Evolutionary conservation across 2,113 vertebrate species (phyloP).

Genomic region (Notothenia coriiceps): DNA sequence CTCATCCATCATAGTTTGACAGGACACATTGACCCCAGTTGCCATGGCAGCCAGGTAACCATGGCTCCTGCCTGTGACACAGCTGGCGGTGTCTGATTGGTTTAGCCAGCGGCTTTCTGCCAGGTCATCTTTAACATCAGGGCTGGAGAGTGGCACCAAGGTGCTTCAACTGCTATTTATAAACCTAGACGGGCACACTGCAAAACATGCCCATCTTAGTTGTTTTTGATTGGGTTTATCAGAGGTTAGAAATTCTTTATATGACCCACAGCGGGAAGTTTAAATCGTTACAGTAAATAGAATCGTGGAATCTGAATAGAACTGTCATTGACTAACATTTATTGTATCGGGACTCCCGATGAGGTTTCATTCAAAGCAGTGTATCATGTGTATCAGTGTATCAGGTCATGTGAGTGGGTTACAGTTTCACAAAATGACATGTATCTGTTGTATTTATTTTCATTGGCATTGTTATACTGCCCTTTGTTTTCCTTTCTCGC

Average conservation of each 20-base stretch:
- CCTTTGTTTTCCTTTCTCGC: neutral
- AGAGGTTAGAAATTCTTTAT: too few species aligned
- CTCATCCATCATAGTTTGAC: conserved; percentile 70
- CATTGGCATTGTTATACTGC: neutral
- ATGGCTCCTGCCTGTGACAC: conserved; percentile 70
- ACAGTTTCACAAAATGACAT: neutral
- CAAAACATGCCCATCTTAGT: conserved; percentile 14
- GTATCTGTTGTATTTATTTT: neutral
- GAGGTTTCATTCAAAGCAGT: neutral
- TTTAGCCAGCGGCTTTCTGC: conserved; percentile 56
- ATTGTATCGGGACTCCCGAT: neutral
- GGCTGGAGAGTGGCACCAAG: conserved; percentile 50
- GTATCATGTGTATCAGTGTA: too few species aligned
- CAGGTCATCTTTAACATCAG: conserved; percentile 70
- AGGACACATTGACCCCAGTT: conserved; percentile 65
- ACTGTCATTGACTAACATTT: too few species aligned
- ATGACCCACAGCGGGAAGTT: too few species aligned
- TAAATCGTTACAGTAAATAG: too few species aligned
- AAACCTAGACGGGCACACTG: conserved; percentile 30
- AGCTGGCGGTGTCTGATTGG: conserved; percentile 69
- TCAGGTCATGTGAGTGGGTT: neutral
- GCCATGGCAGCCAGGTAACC: conserved; percentile 75
- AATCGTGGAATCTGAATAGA: too few species aligned
- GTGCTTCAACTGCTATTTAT: conserved; percentile 57
- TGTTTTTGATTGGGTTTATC: too few species aligned